Evolutionary conservation across 1,140 invertebrate genomes (phyloP).

Genomic region (Drosophila sulfurigaster): DNA sequence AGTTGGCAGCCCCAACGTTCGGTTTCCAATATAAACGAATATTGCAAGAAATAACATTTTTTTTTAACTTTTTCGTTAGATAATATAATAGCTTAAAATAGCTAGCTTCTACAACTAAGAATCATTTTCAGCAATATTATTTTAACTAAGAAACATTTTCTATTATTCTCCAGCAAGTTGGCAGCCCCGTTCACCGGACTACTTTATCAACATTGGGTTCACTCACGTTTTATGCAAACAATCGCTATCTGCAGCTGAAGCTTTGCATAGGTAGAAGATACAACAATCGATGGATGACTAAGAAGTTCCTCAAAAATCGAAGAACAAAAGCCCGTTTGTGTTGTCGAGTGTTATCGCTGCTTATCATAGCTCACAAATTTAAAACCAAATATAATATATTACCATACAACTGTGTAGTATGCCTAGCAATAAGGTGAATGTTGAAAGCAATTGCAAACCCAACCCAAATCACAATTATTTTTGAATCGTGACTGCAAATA

Average conservation of each 20-base stretch:
- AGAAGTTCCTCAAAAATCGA: conserved; percentile 3
- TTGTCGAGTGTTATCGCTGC: conserved; percentile 8
- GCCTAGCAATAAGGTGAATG: not conserved
- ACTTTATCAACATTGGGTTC: conserved; percentile 40
- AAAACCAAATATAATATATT: not conserved
- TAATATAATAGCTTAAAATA: too few species aligned
- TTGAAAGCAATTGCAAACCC: conserved; percentile 7
- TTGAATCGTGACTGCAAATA: conserved; percentile 44
- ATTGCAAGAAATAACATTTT: too few species aligned
- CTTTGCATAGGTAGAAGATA: conserved; percentile 23
- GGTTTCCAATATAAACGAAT: too few species aligned
- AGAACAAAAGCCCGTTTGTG: not conserved
- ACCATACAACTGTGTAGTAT: not conserved
- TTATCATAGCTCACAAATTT: not conserved
- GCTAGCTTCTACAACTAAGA: too few species aligned
- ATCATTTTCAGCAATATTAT: too few species aligned
- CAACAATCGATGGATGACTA: conserved; percentile 52
- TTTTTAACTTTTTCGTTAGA: too few species aligned
- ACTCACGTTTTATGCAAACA: conserved; percentile 72
- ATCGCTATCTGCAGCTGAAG: conserved; percentile 44
- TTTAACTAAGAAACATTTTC: not conserved
- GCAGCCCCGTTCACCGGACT: not conserved
- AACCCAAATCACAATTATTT: conserved; percentile 27
- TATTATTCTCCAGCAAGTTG: not conserved
- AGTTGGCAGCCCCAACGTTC: too few species aligned